Percentiles rank a stretch among this genome's conserved stretches.
Evolutionary conservation across 2,113 vertebrate species (phyloP).

Genomic region (Triplophysa rosa): DNA sequence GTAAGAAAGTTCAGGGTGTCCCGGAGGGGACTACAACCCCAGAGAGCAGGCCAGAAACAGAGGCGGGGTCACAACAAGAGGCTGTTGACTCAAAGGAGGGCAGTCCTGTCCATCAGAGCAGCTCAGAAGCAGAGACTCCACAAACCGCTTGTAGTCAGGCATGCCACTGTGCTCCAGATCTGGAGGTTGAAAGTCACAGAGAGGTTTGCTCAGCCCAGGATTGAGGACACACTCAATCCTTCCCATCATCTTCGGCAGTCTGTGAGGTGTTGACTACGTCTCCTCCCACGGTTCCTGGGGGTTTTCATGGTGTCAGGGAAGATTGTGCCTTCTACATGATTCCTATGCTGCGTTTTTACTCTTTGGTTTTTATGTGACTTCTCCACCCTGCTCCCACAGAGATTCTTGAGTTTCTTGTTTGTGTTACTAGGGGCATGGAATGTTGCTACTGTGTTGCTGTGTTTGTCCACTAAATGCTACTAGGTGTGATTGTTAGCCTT

Average conservation of each 20-base stretch:
- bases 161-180: conserved; percentile 59
- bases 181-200: conserved; percentile 43
- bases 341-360: conserved; percentile 47
- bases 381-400: neutral
- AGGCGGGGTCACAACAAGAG: conserved; percentile 27
- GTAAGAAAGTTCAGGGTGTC: conserved; percentile 91
- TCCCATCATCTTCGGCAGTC: conserved; percentile 34
- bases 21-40: conserved; percentile 13
- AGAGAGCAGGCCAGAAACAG: neutral
- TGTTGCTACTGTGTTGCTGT: conserved; percentile 39
- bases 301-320: conserved; percentile 42
- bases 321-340: conserved; percentile 59
- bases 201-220: conserved; percentile 62
- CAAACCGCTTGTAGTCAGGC: conserved; percentile 60
- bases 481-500: neutral
- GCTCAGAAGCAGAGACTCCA: conserved; percentile 61
- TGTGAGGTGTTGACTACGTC: neutral
- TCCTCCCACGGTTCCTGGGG: conserved; percentile 31
- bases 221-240: conserved; percentile 56
- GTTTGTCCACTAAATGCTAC: conserved; percentile 5
- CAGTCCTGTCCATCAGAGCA: conserved; percentile 37
- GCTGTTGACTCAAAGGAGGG: conserved; percentile 41
- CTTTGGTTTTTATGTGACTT: conserved; percentile 3
- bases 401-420: conserved; percentile 1
- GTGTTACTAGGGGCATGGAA: conserved; percentile 23